These are phyloP conservation scores for Tragopan temminckii DNA, from an alignment of 2,797 vertebrate species.

Conservation along the genomic window DNA sequence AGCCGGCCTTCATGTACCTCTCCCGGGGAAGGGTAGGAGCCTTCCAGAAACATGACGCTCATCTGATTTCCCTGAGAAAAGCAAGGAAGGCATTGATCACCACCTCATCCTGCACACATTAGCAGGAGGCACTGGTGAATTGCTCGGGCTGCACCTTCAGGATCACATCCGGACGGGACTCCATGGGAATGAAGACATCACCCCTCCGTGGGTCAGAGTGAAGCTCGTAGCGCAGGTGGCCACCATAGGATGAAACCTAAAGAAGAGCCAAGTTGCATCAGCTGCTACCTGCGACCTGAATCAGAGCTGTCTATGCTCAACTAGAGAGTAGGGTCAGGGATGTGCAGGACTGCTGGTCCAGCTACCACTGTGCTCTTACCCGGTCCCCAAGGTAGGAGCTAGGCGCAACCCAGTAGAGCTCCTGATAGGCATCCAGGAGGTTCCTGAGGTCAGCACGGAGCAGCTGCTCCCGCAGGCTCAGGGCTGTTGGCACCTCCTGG, in stretches of 20 bases:
- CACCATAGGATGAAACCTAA: constrained; percentile 94
- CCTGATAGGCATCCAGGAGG: constrained; percentile 87
- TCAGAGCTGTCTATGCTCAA: accelerated
- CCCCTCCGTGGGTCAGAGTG: constrained; percentile 91
- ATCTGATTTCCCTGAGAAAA: constrained; percentile 94
- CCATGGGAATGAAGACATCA: constrained; percentile 87
- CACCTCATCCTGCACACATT: background rate
- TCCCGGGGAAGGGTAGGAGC: constrained; percentile 86
- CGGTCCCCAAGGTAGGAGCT: constrained; percentile 91
- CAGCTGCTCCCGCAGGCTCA: constrained; percentile 80
- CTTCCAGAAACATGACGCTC: constrained; percentile 92
- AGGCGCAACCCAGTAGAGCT: constrained; percentile 94
- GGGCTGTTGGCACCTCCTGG: constrained; percentile 84
- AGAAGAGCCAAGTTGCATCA: accelerated
- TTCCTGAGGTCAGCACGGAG: constrained; percentile 88
- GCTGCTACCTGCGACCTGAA: background rate
- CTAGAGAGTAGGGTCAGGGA: accelerated
- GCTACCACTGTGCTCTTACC: constrained; percentile 69
- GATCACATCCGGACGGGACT: constrained; percentile 91
- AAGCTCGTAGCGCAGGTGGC: constrained; percentile 88
- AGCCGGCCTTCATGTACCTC: constrained; percentile 85
- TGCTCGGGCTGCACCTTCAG: constrained; percentile 86
- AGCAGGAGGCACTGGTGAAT: background rate
- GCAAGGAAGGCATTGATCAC: background rate
- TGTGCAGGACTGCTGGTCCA: background rate